phyloP scores from a whole-genome alignment of 2,797 vertebrate genomes.

The Aplochiton taeniatus region DNA sequence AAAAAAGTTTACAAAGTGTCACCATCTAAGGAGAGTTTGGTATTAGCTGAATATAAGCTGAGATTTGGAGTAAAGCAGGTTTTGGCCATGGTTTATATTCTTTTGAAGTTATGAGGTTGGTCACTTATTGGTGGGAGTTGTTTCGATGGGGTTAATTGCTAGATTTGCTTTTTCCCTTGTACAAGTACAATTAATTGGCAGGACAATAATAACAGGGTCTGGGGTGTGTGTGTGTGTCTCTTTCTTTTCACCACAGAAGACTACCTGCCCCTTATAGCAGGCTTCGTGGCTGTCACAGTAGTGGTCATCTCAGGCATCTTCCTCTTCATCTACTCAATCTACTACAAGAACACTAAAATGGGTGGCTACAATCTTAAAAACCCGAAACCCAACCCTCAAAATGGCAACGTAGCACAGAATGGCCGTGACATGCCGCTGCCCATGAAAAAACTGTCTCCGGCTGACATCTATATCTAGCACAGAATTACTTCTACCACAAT shows the following conservation, averaged over 20 bases:
- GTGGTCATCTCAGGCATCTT: slow-evolving; percentile 69
- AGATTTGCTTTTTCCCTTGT: too few relatives aligned
- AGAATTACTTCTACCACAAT: slow-evolving; percentile 19
- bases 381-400: slow-evolving; percentile 60
- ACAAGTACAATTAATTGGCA: too few relatives aligned
- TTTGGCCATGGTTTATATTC: not conserved
- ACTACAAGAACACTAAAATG: slow-evolving; percentile 83
- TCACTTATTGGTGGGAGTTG: not conserved
- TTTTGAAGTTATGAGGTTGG: not conserved
- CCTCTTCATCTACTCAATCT: slow-evolving; percentile 76
- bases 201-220: slow-evolving; percentile 10
- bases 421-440: slow-evolving; percentile 71
- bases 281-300: slow-evolving; percentile 74
- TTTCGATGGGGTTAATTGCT: too few relatives aligned
- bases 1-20: too few relatives aligned
- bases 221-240: slow-evolving; percentile 27
- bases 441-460: slow-evolving; percentile 74
- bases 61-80: too few relatives aligned
- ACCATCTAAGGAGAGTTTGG: too few relatives aligned
- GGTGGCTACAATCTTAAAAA: slow-evolving; percentile 78
- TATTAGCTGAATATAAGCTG: too few relatives aligned
- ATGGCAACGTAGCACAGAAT: slow-evolving; percentile 75
- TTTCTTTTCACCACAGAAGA: slow-evolving; percentile 71
- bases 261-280: slow-evolving; percentile 79
- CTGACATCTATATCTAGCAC: slow-evolving; percentile 13